Evolutionary conservation across 1,140 invertebrate genomes (phyloP).

Genomic region (Diabrotica undecimpunctata): DNA sequence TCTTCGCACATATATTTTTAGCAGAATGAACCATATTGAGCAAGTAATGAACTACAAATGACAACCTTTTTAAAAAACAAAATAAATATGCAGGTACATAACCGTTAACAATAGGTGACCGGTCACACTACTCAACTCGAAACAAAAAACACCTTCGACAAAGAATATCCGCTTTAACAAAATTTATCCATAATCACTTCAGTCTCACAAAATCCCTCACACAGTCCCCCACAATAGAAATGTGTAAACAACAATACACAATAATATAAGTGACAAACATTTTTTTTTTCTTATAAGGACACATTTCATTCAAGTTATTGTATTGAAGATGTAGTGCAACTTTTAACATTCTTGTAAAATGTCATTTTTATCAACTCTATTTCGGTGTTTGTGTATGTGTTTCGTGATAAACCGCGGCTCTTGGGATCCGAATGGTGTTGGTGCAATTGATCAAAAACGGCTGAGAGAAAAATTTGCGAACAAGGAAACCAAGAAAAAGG

Average conservation of each 20-base stretch:
- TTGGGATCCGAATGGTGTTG: slow-evolving; percentile 23
- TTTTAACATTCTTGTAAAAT: slow-evolving; percentile 14
- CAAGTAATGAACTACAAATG: too few species aligned
- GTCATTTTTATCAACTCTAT: slow-evolving; percentile 27
- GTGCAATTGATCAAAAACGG: slow-evolving; percentile 20
- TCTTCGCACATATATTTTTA: too few species aligned
- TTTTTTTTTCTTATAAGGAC: too few species aligned
- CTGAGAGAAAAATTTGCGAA: slow-evolving; percentile 21
- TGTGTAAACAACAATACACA: too few species aligned
- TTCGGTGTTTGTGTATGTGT: slow-evolving; percentile 38
- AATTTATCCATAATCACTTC: slow-evolving; percentile 12
- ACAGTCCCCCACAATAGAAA: too few species aligned
- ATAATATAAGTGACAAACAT: too few species aligned
- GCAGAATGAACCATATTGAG: too few species aligned
- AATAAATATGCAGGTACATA: slow-evolving; percentile 1
- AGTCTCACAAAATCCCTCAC: not conserved
- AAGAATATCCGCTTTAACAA: slow-evolving; percentile 28
- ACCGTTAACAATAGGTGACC: slow-evolving; percentile 13
- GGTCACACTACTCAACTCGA: slow-evolving; percentile 13
- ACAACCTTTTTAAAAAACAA: not conserved
- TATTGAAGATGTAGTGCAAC: too few species aligned
- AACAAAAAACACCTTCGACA: slow-evolving; percentile 22
- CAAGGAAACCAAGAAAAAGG: slow-evolving; percentile 13
- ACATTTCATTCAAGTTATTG: too few species aligned
- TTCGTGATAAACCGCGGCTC: slow-evolving; percentile 34